Conservation (phyloP, 2,888 invertebrate genomes). For the Synergus laeviventris region DNA sequence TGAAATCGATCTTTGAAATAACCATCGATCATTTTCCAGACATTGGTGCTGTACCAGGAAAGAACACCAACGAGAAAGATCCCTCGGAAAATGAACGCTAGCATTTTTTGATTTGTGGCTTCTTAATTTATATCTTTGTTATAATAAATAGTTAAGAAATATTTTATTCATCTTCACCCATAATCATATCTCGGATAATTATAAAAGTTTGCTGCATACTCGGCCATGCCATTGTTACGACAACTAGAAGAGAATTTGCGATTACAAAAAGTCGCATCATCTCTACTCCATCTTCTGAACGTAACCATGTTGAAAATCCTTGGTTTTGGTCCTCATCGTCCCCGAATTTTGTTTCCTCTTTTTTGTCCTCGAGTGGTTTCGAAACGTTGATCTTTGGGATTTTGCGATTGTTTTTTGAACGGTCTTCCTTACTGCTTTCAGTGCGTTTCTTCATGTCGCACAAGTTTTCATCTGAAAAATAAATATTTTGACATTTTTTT, state of each 20-base stretch:
- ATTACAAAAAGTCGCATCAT: conserved; percentile 90
- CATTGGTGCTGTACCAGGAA: conserved; percentile 83
- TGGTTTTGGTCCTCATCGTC: conserved; percentile 68
- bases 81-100: conserved; percentile 81
- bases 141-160: not conserved
- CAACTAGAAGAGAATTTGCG: conserved; percentile 84
- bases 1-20: conserved; percentile 86
- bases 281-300: conserved; percentile 82
- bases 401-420: conserved; percentile 8
- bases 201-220: conserved; percentile 81
- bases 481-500: not conserved
- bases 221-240: conserved; percentile 86
- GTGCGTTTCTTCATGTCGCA: conserved; percentile 14
- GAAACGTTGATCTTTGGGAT: not conserved
- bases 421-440: conserved; percentile 4
- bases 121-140: conserved; percentile 9
- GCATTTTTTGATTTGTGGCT: conserved; percentile 77
- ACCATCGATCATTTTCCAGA: conserved; percentile 85
- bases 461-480: conserved; percentile 27
- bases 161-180: conserved; percentile 61
- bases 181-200: conserved; percentile 74
- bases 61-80: conserved; percentile 83
- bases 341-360: conserved; percentile 46
- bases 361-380: conserved; percentile 47
- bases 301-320: conserved; percentile 72